Base-by-base conservation (phyloP, 1,140 invertebrate species). In the Pygmarrhopalites habei region DNA sequence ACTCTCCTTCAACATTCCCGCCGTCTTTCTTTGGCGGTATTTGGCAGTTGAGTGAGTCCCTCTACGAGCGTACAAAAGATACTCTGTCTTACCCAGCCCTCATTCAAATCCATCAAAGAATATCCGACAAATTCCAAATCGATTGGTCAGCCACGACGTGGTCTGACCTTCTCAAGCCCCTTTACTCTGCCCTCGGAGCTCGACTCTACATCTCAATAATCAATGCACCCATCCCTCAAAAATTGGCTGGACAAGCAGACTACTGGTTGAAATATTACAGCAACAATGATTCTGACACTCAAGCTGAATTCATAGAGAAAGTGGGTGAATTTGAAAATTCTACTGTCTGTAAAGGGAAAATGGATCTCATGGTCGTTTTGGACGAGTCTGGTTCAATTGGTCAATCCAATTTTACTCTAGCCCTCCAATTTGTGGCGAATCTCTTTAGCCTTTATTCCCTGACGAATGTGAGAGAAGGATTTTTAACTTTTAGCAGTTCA, bases 361-460 rank as follows among this genome's bases (percentile, higher is more conserved):
- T 65, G 41, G 30, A 65, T 25, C n/a, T 60, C 1, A 51, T 46
- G 10, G 29, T 62, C n/a, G 60, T 60, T 1, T 17, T 62, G 39
- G 65, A 62, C 44, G 56, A 52, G 10, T 59, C 56, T 5, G 46
- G 46, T 1, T 62, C 59, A 29, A 57, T 66, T 1, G 28, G 32
- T 3, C 4, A 1, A 12, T 2, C n/a, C 0, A 29, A 62, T 28
- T 67, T 32, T 30, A 4, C 28, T 17, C 58, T 1, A 39, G 59
- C 65, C 17, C 61, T 41, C 32, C 0, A 44, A 52, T 62, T 59
- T 28, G 30, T 56, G 1, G 56, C 25, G 2, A n/a, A 61, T 35
- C 23, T 67, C 1, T 7, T 60, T n/a, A 1, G 23, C 25, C 10
- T 26, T 4, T 52, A 28, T n/a, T 52, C 49, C 10, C 25, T 29